Evolutionary conservation across 92 coral and sea anemone genomes (phyloP), one percentile per base, ranked within the genome.

Genomic region (Metridium senile): DNA sequence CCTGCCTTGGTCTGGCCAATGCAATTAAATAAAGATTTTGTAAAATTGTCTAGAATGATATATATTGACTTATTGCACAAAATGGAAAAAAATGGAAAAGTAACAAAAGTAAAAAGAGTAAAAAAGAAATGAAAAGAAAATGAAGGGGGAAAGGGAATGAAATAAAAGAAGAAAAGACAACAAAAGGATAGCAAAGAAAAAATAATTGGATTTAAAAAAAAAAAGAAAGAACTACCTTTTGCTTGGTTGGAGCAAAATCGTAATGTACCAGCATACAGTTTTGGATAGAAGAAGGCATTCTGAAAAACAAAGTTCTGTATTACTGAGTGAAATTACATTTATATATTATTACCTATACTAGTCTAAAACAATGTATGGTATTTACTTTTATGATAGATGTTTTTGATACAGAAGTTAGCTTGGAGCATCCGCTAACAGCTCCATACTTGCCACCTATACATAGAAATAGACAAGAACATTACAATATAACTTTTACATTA

Each of bases 231-330:
- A 54, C n/a, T 54, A 95, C 99, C 97, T 89, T 92, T 85, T 16
- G 94, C 86, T 68, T 92, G 86, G 49, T 66, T 92, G 29, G 99
- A 80, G 82, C 97, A 95, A 58, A 89, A 86, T 63, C 97, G 82
- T 17, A 58, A 78, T 13, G 97, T 82, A 76, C 97, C 90, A 56
- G 89, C 92, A 63, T 87, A 82, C 26, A 92, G 91, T 73, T 86
- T 87, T 22, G 99, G 93, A 56, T 92, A 90, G 67, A 95, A 88
- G 81, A 86, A 78, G 2, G 88, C 71, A 80, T 92, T 93, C 99
- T 92, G 77, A 39, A 39, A 39, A 33, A 45, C 66, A 47, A 25
- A 72, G 39, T 7, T n/a, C n/a, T n/a, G n/a, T n/a, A n/a, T n/a
- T n/a, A n/a, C n/a, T n/a, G n/a, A n/a, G n/a, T n/a, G n/a, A n/a